Percentiles rank a stretch among this genome's conserved stretches.
Conservation (phyloP, 53 echinoderm and acorn worm genomes). For the Hippasteria phrygiana region DNA sequence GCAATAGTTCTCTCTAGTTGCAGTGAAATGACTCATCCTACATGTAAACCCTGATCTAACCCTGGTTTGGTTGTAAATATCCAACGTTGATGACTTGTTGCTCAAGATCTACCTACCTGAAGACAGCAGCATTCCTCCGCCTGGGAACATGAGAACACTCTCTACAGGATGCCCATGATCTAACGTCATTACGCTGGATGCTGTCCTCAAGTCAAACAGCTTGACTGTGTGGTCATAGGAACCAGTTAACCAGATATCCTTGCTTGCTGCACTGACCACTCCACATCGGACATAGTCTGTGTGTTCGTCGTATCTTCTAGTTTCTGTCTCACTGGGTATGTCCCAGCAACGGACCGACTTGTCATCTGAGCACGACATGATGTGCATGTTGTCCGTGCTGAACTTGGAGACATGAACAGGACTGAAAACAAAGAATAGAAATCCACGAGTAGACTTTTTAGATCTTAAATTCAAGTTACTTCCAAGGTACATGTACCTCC, state of each 20-base stretch:
- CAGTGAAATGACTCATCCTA: too few species aligned
- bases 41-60: too few species aligned
- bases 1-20: too few species aligned
- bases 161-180: conserved; percentile 97
- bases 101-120: conserved; percentile 70
- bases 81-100: too few species aligned
- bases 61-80: too few species aligned
- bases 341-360: conserved; percentile 91
- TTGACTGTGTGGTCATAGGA: conserved; percentile 97
- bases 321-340: conserved; percentile 85
- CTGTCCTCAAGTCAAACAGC: conserved; percentile 88
- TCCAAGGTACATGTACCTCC: too few species aligned
- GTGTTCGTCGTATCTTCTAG: conserved; percentile 78
- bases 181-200: conserved; percentile 80
- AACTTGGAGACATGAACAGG: conserved; percentile 93
- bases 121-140: conserved; percentile 89
- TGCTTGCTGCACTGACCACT: conserved; percentile 79
- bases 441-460: not conserved
- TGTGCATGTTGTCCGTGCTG: conserved; percentile 76
- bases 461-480: too few species aligned
- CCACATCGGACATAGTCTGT: conserved; percentile 87
- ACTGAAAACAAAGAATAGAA: conserved; percentile 40
- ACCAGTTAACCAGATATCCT: conserved; percentile 91
- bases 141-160: conserved; percentile 93
- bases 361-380: conserved; percentile 94